Evolutionary conservation across 2,797 vertebrate genomes (phyloP).

Genomic region (Diplodus puntazzo): DNA sequence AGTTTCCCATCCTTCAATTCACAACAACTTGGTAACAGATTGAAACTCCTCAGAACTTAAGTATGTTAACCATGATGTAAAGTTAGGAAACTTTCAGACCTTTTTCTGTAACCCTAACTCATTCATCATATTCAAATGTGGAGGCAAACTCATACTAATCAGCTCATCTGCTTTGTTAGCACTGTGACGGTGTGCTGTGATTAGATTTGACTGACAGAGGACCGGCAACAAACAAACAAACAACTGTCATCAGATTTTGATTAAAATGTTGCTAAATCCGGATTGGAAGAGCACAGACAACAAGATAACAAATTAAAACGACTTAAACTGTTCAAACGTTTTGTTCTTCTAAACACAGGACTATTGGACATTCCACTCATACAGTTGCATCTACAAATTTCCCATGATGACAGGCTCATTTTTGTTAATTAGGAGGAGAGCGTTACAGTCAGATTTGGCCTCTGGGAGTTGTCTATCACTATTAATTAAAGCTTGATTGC

Average conservation of each 20-base stretch:
- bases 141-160: neutral
- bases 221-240: too few species aligned
- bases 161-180: neutral
- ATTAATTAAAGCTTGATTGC: conserved; percentile 55
- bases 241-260: neutral
- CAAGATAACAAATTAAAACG: neutral
- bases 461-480: conserved; percentile 50
- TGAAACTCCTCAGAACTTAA: too few species aligned
- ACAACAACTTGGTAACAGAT: too few species aligned
- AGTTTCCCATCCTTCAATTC: too few species aligned
- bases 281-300: neutral
- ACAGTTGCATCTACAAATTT: neutral
- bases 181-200: neutral
- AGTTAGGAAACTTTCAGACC: too few species aligned
- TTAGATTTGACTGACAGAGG: neutral
- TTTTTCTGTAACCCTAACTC: too few species aligned
- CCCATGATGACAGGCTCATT: conserved; percentile 8
- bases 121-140: too few species aligned
- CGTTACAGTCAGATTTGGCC: conserved; percentile 19
- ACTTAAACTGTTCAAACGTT: neutral
- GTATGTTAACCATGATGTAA: too few species aligned
- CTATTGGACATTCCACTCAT: neutral
- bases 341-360: too few species aligned
- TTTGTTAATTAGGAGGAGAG: conserved; percentile 43
- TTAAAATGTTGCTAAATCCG: neutral